phyloP scores from a whole-genome alignment of 2,797 vertebrate species.

The Gastrophryne carolinensis region DNA sequence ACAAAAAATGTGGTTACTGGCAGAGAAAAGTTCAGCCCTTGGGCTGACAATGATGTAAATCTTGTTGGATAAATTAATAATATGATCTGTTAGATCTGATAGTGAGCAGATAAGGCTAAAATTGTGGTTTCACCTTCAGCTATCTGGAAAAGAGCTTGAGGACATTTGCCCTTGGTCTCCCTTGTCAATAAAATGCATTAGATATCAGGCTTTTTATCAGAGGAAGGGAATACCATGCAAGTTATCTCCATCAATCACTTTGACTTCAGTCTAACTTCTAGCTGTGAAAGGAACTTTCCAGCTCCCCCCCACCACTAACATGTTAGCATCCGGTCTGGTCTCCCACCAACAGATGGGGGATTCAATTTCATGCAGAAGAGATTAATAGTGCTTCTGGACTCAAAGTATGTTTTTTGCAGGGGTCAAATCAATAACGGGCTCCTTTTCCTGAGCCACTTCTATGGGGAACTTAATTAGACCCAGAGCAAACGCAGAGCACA shows the following conservation, averaged over 20 bases:
- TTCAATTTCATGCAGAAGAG: slow-evolving; percentile 59
- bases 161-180: slow-evolving; percentile 15
- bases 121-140: slow-evolving; percentile 29
- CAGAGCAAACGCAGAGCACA: slow-evolving; percentile 63
- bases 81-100: slow-evolving; percentile 27
- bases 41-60: slow-evolving; percentile 13
- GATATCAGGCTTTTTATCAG: slow-evolving; percentile 31
- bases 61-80: slow-evolving; percentile 12
- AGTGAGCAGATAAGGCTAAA: background rate
- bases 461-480: slow-evolving; percentile 64
- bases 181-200: slow-evolving; percentile 39
- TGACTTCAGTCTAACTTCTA: slow-evolving; percentile 13
- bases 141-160: slow-evolving; percentile 3
- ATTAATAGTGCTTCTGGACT: slow-evolving; percentile 57
- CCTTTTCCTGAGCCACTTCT: slow-evolving; percentile 65
- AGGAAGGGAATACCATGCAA: slow-evolving; percentile 22
- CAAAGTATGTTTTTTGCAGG: slow-evolving; percentile 55
- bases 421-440: slow-evolving; percentile 69
- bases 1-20: too few species aligned
- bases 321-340: slow-evolving; percentile 20
- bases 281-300: slow-evolving; percentile 13
- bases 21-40: background rate
- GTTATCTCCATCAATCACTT: slow-evolving; percentile 34
- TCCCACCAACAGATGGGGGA: slow-evolving; percentile 58
- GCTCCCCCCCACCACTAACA: background rate